Base-by-base conservation (phyloP, 2,113 vertebrate species). In the Loxodonta africana region DNA sequence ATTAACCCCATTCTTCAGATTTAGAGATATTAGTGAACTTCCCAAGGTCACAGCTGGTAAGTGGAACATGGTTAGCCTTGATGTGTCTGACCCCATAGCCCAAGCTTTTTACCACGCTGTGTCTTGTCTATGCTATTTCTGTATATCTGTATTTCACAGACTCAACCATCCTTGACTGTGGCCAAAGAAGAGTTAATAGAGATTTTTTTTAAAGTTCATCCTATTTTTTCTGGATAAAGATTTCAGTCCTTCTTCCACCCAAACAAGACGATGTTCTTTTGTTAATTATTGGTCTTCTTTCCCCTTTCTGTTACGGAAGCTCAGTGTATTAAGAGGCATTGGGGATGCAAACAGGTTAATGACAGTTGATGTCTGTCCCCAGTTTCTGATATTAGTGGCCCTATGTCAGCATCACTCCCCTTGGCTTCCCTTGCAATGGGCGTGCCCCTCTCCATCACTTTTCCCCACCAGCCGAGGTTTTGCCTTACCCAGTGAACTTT, bases 281-380 rank as follows among this genome's bases (percentile, higher is more conserved):
- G 95, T 94, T 97, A 98, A 98, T 98, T 73, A 48, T 92, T 98
- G 60, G 44, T 44, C 65, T 92, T 71, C 30, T 53, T 83, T 25
- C 37, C 65, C 28, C 63, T 60, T 91, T 96, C 82, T 96, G 78
- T 90, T 96, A 11, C 0, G 30, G 93, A 97, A 98, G 91, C 0
- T 26, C 53, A 95, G 95, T 98, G 98, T 97, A 96, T 98, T 85
- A 85, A 8, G 86, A 44, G 71, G 46, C 97, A 95, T 0, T 46
- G 2, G 95, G 20, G 95, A 93, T 88, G 85, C 83, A 97, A 95
- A 91, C 91, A 98, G 97, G 96, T 98, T 98, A 98, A 98, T 98
- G 98, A 98, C 96, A 97, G 96, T 96, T 96, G 97, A 97, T 98
- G 96, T 96, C 37, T 4, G 4, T 91, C 91, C 57, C 96, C 92